Conservation (phyloP, 2,797 vertebrate species). For the Eulemur rubriventer region DNA sequence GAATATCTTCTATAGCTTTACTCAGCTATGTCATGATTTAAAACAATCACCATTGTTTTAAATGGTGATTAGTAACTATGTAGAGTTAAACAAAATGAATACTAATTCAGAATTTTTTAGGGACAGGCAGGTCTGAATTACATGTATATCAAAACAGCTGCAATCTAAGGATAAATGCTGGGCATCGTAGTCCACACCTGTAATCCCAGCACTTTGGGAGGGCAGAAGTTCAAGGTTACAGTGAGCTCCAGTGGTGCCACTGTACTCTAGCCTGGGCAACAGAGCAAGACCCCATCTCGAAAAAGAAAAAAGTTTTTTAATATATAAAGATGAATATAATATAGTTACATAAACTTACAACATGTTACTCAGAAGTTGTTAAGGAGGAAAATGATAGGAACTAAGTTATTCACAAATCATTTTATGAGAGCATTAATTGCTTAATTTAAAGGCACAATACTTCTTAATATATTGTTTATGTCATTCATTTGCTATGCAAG, state of each 20-base stretch:
- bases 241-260: background rate
- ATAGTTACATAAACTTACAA: background rate
- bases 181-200: background rate
- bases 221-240: background rate
- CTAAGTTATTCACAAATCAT: background rate
- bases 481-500: background rate
- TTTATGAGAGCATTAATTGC: slow-evolving; percentile 10
- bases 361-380: slow-evolving; percentile 6
- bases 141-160: background rate
- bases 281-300: background rate
- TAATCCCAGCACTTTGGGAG: background rate
- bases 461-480: slow-evolving; percentile 48
- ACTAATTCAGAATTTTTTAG: slow-evolving; percentile 40
- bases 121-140: slow-evolving; percentile 2
- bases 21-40: background rate
- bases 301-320: background rate
- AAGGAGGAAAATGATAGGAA: background rate
- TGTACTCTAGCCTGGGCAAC: background rate
- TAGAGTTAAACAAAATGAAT: slow-evolving; percentile 36
- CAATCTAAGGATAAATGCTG: background rate
- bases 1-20: slow-evolving; percentile 12
- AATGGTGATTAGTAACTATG: background rate
- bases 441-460: background rate
- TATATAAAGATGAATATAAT: background rate
- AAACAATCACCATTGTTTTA: background rate